A percentile compares a stretch with the other conserved stretches of the same genome.
Evolutionary conservation across 2,888 invertebrate genomes (phyloP).

Genomic region (Apamea monoglypha): DNA sequence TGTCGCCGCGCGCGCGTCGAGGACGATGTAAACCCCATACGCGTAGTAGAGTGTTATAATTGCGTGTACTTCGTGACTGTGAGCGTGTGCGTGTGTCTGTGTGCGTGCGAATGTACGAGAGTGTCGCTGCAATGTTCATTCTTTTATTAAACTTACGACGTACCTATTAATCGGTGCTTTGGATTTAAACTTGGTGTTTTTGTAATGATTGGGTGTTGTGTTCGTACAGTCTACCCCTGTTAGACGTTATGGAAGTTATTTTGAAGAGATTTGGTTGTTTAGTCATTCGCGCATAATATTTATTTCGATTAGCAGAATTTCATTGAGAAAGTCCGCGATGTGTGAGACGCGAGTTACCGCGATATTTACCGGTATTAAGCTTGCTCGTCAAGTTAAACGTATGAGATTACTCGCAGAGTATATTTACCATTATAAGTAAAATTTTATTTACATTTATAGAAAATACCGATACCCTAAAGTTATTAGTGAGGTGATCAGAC

Average conservation of each 20-base stretch:
- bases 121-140: conserved; percentile 50
- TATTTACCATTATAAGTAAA: conserved; percentile 50
- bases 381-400: conserved; percentile 23
- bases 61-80: conserved; percentile 61
- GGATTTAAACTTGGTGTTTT: conserved; percentile 62
- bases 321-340: conserved; percentile 40
- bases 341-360: conserved; percentile 30
- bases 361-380: conserved; percentile 30
- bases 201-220: conserved; percentile 64
- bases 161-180: conserved; percentile 69
- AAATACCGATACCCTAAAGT: conserved; percentile 51
- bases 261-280: conserved; percentile 38
- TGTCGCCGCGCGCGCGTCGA: conserved; percentile 38
- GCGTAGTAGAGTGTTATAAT: conserved; percentile 74
- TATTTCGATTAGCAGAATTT: conserved; percentile 43
- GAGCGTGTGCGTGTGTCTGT: conserved; percentile 53
- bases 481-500: conserved; percentile 49
- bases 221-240: conserved; percentile 46
- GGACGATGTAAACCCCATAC: conserved; percentile 82
- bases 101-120: conserved; percentile 41
- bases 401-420: conserved; percentile 52
- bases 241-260: conserved; percentile 21
- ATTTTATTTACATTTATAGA: conserved; percentile 43
- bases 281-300: conserved; percentile 60
- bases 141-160: conserved; percentile 54